Conservation (phyloP, 35 echinoderm and acorn worm genomes). For the Holothuria glaberrima region DNA sequence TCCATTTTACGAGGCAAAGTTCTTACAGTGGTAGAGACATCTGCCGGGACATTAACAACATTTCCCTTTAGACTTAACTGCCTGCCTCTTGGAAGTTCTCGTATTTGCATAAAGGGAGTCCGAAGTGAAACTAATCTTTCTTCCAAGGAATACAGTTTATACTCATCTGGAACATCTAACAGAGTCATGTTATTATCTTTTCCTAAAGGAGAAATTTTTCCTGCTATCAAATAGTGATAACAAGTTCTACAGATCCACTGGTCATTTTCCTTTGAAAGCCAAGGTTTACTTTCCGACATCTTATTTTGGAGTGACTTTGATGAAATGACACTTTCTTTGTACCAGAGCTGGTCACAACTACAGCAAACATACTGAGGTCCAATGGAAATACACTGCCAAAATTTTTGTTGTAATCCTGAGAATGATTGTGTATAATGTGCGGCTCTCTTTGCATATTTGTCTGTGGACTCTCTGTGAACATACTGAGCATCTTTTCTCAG, state of each 20-base stretch:
- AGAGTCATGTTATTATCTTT: constrained; percentile 40
- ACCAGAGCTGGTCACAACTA: constrained; percentile 61
- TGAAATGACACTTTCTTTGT: constrained; percentile 42
- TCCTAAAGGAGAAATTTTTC: background rate
- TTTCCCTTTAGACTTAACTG: constrained; percentile 55
- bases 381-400: constrained; percentile 29
- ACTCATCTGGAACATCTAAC: constrained; percentile 35
- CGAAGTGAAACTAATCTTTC: constrained; percentile 57
- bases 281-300: background rate
- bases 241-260: constrained; percentile 56
- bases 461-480: background rate
- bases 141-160: constrained; percentile 35
- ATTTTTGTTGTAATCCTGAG: background rate
- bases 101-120: constrained; percentile 67
- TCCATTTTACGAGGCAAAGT: constrained; percentile 51
- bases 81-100: constrained; percentile 63
- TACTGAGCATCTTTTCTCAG: constrained; percentile 16
- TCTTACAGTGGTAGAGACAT: constrained; percentile 58
- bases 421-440: constrained; percentile 6
- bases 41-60: constrained; percentile 59
- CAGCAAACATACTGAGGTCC: constrained; percentile 54
- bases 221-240: constrained; percentile 1
- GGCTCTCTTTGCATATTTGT: background rate
- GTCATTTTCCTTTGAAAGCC: background rate
- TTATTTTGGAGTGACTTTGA: background rate